phyloP scores from a whole-genome alignment of 2,113 vertebrate genomes.

The Brachyhypopomus gauderio region DNA sequence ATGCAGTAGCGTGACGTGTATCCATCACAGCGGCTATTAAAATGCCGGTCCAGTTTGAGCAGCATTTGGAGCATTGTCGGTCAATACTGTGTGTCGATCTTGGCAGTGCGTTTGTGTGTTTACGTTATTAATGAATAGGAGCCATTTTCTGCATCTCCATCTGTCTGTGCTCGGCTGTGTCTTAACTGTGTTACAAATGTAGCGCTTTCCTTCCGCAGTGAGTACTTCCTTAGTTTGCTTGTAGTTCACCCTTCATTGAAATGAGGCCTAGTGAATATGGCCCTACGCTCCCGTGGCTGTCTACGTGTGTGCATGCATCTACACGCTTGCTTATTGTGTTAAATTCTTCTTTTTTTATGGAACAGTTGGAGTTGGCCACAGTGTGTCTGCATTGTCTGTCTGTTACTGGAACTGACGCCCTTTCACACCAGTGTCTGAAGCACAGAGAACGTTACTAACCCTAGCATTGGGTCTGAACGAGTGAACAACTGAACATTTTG shows the following conservation, averaged over 20 bases:
- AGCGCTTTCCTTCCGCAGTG: conserved; percentile 65
- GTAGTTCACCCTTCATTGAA: conserved; percentile 63
- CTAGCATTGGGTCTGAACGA: conserved; percentile 68
- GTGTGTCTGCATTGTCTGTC: conserved; percentile 77
- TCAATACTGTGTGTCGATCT: conserved; percentile 10
- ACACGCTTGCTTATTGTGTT: conserved; percentile 54
- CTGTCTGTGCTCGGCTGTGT: conserved; percentile 55
- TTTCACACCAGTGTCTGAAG: conserved; percentile 59
- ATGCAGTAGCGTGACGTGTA: conserved; percentile 18
- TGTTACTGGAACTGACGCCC: conserved; percentile 71
- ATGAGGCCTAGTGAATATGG: conserved; percentile 74
- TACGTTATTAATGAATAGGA: conserved; percentile 11
- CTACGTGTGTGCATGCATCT: conserved; percentile 68
- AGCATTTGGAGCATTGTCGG: not conserved
- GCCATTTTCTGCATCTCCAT: conserved; percentile 25
- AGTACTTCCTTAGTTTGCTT: conserved; percentile 36
- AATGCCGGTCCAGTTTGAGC: not conserved
- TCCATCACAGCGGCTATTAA: not conserved
- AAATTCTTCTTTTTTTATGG: conserved; percentile 52
- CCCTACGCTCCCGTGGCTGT: conserved; percentile 75
- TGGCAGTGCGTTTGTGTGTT: conserved; percentile 17
- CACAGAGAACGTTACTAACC: conserved; percentile 57
- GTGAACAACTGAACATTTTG: conserved; percentile 68
- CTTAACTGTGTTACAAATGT: conserved; percentile 71
- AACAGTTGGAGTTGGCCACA: conserved; percentile 72